Evolutionary conservation across 2,797 vertebrate species (phyloP).

Genomic region (Pelobates cultripes): DNA sequence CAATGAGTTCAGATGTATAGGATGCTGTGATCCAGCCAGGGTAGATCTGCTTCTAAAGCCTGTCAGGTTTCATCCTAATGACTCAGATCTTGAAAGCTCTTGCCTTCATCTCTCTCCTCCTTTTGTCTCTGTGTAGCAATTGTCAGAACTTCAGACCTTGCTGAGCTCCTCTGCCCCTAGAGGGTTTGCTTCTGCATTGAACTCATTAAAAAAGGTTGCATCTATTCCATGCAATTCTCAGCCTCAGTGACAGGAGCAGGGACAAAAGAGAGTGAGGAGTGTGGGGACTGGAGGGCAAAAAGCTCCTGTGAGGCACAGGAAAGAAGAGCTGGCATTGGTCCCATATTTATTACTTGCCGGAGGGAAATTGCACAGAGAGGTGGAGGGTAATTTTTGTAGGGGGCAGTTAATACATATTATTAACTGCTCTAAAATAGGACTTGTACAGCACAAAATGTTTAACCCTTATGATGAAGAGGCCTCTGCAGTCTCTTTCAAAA

Average conservation of each 20-base stretch:
- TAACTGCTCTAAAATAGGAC: too few relatives aligned
- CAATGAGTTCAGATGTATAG: conserved; percentile 49
- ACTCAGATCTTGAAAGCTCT: conserved; percentile 56
- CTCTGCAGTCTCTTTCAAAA: too few relatives aligned
- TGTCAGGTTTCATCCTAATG: conserved; percentile 58
- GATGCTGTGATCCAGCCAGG: conserved; percentile 41
- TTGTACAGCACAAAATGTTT: too few relatives aligned
- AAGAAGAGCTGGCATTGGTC: conserved; percentile 39
- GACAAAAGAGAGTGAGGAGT: conserved; percentile 36
- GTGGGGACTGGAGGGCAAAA: conserved; percentile 24
- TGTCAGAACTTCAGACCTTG: conserved; percentile 56
- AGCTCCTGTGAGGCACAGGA: conserved; percentile 14
- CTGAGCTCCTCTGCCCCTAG: conserved; percentile 52
- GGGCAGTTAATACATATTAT: background rate
- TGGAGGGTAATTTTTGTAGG: conserved; percentile 1
- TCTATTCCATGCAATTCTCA: conserved; percentile 52
- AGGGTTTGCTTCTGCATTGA: conserved; percentile 55
- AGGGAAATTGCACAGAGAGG: conserved; percentile 25
- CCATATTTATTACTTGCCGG: conserved; percentile 26
- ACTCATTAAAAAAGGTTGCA: conserved; percentile 56
- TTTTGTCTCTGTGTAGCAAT: conserved; percentile 54
- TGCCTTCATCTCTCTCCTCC: conserved; percentile 52
- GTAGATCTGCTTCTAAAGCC: conserved; percentile 49
- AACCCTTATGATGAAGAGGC: too few relatives aligned
- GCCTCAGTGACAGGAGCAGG: conserved; percentile 52